phyloP scores from a whole-genome alignment of 2,888 invertebrate genomes.

The Cepaea hortensis region DNA sequence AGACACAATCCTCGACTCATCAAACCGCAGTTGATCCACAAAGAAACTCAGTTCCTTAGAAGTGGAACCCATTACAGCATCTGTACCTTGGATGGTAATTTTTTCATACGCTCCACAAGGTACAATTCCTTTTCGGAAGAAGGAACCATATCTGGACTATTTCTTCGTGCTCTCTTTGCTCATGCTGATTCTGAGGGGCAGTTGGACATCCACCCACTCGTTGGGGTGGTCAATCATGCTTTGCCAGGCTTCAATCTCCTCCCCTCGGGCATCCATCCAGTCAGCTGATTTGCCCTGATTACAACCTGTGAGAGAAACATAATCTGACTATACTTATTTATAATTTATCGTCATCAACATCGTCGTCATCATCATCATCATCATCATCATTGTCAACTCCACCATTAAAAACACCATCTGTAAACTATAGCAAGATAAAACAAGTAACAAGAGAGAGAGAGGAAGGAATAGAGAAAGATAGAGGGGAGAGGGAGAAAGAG shows the following conservation, averaged over 20 bases:
- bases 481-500: too few relatives aligned
- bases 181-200: slow-evolving; percentile 85
- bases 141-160: slow-evolving; percentile 36
- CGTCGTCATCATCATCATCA: background rate
- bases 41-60: background rate
- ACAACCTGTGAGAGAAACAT: background rate
- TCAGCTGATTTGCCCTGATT: slow-evolving; percentile 83
- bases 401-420: background rate
- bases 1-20: background rate
- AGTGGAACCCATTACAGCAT: background rate
- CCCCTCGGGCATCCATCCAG: slow-evolving; percentile 96
- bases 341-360: background rate
- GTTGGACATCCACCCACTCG: slow-evolving; percentile 96
- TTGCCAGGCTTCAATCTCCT: slow-evolving; percentile 93
- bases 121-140: slow-evolving; percentile 22
- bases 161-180: slow-evolving; percentile 60
- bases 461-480: too few relatives aligned
- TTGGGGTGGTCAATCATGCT: slow-evolving; percentile 94
- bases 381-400: background rate
- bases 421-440: too few relatives aligned
- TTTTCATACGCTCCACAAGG: background rate
- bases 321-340: background rate
- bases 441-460: too few relatives aligned
- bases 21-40: slow-evolving; percentile 19
- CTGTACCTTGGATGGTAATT: background rate